Base-by-base conservation (phyloP, 1,140 invertebrate species). In the Cydia pomonella region DNA sequence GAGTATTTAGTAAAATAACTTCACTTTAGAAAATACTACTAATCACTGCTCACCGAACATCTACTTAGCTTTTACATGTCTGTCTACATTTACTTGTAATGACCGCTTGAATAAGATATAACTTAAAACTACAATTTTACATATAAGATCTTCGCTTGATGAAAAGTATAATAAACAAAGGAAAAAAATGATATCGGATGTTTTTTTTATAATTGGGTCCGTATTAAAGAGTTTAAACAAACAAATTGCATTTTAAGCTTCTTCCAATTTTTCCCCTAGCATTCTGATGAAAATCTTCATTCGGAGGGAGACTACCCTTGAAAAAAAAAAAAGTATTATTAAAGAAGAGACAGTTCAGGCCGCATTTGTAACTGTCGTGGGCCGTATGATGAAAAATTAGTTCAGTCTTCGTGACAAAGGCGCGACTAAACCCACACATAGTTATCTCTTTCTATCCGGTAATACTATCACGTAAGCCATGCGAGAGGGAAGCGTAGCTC, bases 381-480 rank as follows among this genome's bases (percentile, higher is more conserved):
- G 86, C 88, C 88, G 91, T 93, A 93, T 93, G 92, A 93, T 93
- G 93, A 93, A 93, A 93, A 93, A 93, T 93, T 93, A 93, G 91
- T 91, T 91, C 91, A 91, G 89, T 91, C 87, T 85, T 90, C 84
- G 88, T 92, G 89, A 92, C 91, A 92, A 92, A 92, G 86, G 87
- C 88, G 89, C 88, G 89, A 18, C 87, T 91, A 91, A 91, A 88
- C 89, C 84, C 80, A 88, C 84, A 87, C 77, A 79, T 75, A 76
- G 77, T 83, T 84, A 84, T 92, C 90, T 85, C 88, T 84, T 82
- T 92, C 84, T 75, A 75, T 77, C 88, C 77, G 29, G 13, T 69
- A 33, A 6, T 83, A 87, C 76, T 72, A 62, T 21, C 9, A 63
- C 73, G 63, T 75, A 80, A 79, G 63, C 76, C 33, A 77, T 47